Evolutionary conservation across 2,888 invertebrate genomes (phyloP), one percentile per base, ranked within the genome.

Genomic region (Temnothorax rugatulus): DNA sequence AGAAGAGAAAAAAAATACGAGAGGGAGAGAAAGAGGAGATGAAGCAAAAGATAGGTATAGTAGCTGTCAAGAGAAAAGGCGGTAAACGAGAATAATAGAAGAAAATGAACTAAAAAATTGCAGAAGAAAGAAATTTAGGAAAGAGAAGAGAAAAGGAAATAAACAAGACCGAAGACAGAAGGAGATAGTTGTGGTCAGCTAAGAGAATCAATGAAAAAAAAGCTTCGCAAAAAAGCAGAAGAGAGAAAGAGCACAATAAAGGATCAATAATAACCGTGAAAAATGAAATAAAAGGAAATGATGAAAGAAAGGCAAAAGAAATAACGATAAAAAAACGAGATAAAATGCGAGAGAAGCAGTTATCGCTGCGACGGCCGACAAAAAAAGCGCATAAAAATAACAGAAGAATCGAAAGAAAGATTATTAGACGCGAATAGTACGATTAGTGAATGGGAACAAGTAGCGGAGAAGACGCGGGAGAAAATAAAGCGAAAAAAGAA

Each of bases 1-100:
- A 21, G 8, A 44, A 38, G 52, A 54, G 21, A 66, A 47, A 41
- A 74, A 79, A 83, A 83, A 79, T 74, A 64, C 57, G 69, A 25
- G 13, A 54, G 18, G 13, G 4, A 83, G 21, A 76, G 21, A 38
- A 47, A 47, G 29, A 50, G 21, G 11, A 34, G 47, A 21, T 2
- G 11, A 59, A 44, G 15, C 18, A 77, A 15, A 66, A 13, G 21
- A 34, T 34, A 34, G 34, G 34, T 34, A 15, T 57, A 59, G 44
- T 71, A 81, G 13, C 71, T 64, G 18, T 38, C 47, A 25, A 50
- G 25, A 81, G 47, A 71, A 8, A 38, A 47, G 18, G 7, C 8
- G 8, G 54, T n/a, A n/a, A 21, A 29, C n/a, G n/a, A 29, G 8
- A 66, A 77, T 9, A 59, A 52, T n/a, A 47, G 5, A 73, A 25